These are phyloP conservation scores for Ceratothoa steindachneri DNA, from an alignment of 2,888 invertebrate genomes.

Conservation along the genomic window DNA sequence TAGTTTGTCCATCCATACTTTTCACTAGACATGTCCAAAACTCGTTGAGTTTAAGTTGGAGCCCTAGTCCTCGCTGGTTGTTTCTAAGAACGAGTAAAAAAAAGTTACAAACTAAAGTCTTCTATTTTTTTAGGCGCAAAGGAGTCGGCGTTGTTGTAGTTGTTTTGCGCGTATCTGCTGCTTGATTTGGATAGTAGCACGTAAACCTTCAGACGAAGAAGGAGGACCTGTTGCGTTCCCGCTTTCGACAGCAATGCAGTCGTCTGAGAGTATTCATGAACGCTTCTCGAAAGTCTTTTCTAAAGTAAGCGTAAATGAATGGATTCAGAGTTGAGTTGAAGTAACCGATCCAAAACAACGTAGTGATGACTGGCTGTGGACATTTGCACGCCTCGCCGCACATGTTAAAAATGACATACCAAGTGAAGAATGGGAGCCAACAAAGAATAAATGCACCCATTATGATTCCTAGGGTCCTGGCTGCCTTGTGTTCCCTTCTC, in stretches of 20 bases:
- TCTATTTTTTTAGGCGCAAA: too few relatives aligned
- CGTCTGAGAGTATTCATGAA: constrained; percentile 57
- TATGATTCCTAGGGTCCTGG: constrained; percentile 90
- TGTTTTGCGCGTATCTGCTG: too few relatives aligned
- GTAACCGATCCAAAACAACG: constrained; percentile 63
- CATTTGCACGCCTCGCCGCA: constrained; percentile 74
- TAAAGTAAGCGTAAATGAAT: constrained; percentile 90
- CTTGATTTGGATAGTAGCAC: too few relatives aligned
- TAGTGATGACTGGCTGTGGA: constrained; percentile 79
- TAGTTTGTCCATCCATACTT: too few relatives aligned
- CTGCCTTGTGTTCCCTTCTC: constrained; percentile 76
- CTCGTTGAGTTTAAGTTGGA: too few relatives aligned
- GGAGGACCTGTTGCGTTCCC: not conserved
- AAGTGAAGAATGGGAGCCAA: constrained; percentile 94
- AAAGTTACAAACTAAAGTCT: too few relatives aligned
- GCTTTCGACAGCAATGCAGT: constrained; percentile 27
- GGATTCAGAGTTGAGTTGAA: constrained; percentile 97
- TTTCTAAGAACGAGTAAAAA: too few relatives aligned
- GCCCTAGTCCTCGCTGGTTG: too few relatives aligned
- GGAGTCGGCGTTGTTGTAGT: too few relatives aligned
- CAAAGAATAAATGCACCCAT: constrained; percentile 97
- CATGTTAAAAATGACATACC: constrained; percentile 83
- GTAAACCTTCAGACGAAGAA: too few relatives aligned
- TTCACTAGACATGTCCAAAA: too few relatives aligned
- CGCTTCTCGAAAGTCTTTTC: constrained; percentile 94